A percentile compares a stretch with the other conserved stretches of the same genome.
Conservation (phyloP, 92 coral and sea anemone species). For the Parazoanthus darwini region DNA sequence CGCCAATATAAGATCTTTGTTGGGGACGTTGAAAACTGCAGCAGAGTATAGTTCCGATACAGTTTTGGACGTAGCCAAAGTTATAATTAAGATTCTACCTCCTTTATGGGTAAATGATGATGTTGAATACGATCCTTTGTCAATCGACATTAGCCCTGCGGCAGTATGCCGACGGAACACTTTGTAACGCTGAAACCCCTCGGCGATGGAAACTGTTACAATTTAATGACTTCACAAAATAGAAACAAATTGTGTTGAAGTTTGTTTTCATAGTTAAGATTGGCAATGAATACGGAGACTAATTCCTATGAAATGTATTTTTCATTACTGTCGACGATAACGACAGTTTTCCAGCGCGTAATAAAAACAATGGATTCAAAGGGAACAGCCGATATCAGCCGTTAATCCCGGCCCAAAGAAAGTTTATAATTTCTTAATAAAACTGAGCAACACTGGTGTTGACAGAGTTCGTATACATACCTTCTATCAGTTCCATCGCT, state of each 20-base stretch:
- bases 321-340: too few relatives aligned
- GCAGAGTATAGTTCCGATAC: neutral
- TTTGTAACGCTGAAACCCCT: neutral
- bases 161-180: neutral
- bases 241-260: too few relatives aligned
- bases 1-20: too few relatives aligned
- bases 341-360: too few relatives aligned
- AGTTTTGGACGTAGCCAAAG: neutral
- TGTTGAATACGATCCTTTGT: neutral
- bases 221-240: too few relatives aligned
- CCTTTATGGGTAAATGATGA: conserved; percentile 1
- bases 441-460: neutral
- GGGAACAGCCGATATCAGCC: neutral
- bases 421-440: neutral
- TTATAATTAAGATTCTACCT: neutral
- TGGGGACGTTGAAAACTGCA: neutral
- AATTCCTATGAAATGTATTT: too few relatives aligned
- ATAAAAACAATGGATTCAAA: too few relatives aligned
- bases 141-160: neutral
- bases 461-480: neutral
- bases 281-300: too few relatives aligned
- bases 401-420: neutral
- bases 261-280: too few relatives aligned
- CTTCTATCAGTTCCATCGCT: too few relatives aligned
- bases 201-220: neutral